These are phyloP conservation scores for Okamejei kenojei DNA, from an alignment of 2,797 vertebrate species.

Conservation along the genomic window DNA sequence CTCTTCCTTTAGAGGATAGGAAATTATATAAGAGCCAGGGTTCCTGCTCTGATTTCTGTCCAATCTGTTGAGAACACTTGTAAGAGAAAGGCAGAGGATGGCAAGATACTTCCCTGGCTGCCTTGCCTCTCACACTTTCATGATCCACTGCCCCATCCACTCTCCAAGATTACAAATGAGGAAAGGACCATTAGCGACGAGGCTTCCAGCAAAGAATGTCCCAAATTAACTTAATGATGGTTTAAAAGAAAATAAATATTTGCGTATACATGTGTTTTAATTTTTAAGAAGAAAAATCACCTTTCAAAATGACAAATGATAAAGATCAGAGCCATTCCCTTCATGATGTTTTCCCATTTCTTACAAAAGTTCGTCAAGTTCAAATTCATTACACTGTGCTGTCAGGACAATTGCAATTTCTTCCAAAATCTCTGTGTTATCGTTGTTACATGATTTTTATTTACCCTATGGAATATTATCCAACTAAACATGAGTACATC, in stretches of 20 bases:
- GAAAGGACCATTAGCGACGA: neutral
- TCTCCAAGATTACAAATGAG: neutral
- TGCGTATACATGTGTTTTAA: neutral
- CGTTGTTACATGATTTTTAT: conserved; percentile 45
- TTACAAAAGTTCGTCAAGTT: no score
- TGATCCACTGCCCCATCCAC: neutral
- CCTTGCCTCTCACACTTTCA: neutral
- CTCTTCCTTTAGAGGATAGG: neutral
- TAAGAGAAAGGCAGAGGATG: neutral
- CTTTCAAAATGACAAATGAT: neutral
- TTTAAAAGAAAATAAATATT: neutral
- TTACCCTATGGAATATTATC: conserved; percentile 59
- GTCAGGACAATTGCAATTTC: no score
- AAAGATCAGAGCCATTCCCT: neutral
- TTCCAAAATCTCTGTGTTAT: no score
- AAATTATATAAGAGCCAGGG: neutral
- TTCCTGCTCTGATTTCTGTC: neutral
- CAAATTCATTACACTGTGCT: no score
- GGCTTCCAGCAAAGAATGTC: neutral
- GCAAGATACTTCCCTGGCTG: neutral
- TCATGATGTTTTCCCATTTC: neutral
- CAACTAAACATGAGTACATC: conserved; percentile 59
- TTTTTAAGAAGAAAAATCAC: neutral
- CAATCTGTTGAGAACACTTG: neutral
- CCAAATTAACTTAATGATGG: neutral